phyloP scores from a whole-genome alignment of 2,797 vertebrate genomes.

The Gymnoscopelus microlampas region DNA sequence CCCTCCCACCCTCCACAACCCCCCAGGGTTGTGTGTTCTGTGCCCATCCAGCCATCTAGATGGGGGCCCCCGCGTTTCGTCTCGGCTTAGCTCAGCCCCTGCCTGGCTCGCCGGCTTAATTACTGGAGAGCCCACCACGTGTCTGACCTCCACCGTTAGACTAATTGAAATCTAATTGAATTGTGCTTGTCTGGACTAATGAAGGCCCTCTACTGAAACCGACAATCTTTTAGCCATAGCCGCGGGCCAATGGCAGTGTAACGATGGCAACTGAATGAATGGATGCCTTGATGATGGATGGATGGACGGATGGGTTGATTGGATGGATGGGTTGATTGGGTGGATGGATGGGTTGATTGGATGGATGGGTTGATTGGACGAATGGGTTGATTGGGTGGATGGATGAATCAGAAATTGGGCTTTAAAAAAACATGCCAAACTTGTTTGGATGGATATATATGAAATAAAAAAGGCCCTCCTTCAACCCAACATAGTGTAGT shows the following conservation, averaged over 20 bases:
- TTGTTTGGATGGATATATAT: too few relatives aligned
- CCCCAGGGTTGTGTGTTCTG: slow-evolving; percentile 45
- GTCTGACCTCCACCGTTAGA: slow-evolving; percentile 81
- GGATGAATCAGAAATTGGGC: too few relatives aligned
- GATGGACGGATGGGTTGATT: not conserved
- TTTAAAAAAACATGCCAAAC: too few relatives aligned
- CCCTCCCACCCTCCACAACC: not conserved
- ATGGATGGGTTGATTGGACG: too few relatives aligned
- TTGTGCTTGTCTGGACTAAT: slow-evolving; percentile 86
- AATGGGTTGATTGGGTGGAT: too few relatives aligned
- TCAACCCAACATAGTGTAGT: too few relatives aligned
- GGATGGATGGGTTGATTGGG: too few relatives aligned
- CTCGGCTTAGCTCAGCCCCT: slow-evolving; percentile 48
- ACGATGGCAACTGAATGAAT: slow-evolving; percentile 2
- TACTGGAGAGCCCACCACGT: slow-evolving; percentile 77
- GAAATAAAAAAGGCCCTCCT: too few relatives aligned
- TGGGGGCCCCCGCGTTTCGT: slow-evolving; percentile 31
- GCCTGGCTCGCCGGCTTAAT: slow-evolving; percentile 78
- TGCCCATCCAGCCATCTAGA: slow-evolving; percentile 60
- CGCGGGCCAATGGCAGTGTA: slow-evolving; percentile 38
- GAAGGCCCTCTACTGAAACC: slow-evolving; percentile 80
- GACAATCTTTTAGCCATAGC: slow-evolving; percentile 71
- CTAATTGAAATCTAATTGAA: slow-evolving; percentile 89
- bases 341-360: too few relatives aligned
- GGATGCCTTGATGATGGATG: not conserved